These are phyloP conservation scores for Phymatocera aterrima DNA, from an alignment of 2,888 invertebrate species.

Conservation along the genomic window DNA sequence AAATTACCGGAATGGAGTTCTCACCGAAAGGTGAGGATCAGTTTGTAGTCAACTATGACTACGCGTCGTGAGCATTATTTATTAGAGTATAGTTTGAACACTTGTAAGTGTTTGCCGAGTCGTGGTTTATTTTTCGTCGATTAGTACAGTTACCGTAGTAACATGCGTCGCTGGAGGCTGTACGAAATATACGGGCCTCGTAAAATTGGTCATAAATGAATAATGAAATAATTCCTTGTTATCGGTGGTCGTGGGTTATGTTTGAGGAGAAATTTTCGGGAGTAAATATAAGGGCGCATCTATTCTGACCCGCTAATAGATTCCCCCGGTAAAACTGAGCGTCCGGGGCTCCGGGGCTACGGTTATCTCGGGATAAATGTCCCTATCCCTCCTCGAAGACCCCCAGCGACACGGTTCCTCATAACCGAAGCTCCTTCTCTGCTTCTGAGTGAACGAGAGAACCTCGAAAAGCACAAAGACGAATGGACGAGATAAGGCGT, in stretches of 20 bases:
- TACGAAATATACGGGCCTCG: background rate
- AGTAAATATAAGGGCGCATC: conserved; percentile 23
- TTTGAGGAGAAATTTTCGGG: background rate
- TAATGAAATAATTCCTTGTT: conserved; percentile 33
- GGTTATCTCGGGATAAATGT: conserved; percentile 68
- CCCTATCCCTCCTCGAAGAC: conserved; percentile 48
- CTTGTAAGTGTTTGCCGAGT: background rate
- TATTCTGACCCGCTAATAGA: conserved; percentile 35
- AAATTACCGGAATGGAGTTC: no score
- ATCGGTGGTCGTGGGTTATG: background rate
- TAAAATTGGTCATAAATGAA: conserved; percentile 23
- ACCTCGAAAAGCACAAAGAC: conserved; percentile 44
- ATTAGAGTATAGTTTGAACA: background rate
- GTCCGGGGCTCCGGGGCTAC: conserved; percentile 22
- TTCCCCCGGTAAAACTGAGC: conserved; percentile 20
- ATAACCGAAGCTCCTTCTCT: conserved; percentile 55
- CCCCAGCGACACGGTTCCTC: conserved; percentile 68
- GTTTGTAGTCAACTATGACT: background rate
- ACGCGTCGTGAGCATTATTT: background rate
- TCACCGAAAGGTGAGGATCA: no score
- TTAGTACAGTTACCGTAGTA: background rate
- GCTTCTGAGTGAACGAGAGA: background rate
- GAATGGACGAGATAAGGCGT: conserved; percentile 62
- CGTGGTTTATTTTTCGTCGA: background rate
- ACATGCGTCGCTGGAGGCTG: background rate